Percentiles rank a stretch among this genome's conserved stretches.
These are phyloP conservation scores for Nemotelus pantherinus DNA, from an alignment of 2,888 invertebrate species.

Conservation along the genomic window DNA sequence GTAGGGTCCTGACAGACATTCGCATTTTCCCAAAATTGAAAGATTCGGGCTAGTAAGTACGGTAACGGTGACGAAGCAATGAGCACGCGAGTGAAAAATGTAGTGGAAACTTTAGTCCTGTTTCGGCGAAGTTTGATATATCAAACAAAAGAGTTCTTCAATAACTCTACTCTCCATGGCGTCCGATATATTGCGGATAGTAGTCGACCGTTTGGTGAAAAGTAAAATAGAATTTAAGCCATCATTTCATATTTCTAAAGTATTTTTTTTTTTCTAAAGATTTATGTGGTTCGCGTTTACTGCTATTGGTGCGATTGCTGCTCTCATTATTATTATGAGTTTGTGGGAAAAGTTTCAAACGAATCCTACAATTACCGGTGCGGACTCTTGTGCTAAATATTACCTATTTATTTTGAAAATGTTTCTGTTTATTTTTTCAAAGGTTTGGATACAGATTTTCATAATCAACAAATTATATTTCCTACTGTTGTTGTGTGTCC, in stretches of 20 bases:
- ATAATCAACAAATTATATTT: constrained; percentile 81
- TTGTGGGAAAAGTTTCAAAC: constrained; percentile 86
- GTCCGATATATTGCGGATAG: constrained; percentile 81
- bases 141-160: constrained; percentile 79
- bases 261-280: constrained; percentile 63
- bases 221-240: constrained; percentile 64
- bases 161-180: constrained; percentile 81
- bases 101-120: constrained; percentile 49
- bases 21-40: not conserved
- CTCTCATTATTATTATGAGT: constrained; percentile 78
- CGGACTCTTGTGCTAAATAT: not conserved
- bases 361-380: constrained; percentile 81
- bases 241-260: not conserved
- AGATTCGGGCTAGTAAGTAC: not conserved
- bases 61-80: not conserved
- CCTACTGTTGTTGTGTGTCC: constrained; percentile 78
- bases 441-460: constrained; percentile 82
- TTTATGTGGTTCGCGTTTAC: constrained; percentile 85
- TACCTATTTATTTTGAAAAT: constrained; percentile 15
- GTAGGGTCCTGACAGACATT: constrained; percentile 1
- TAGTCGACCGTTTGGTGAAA: constrained; percentile 79
- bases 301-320: constrained; percentile 74
- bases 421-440: constrained; percentile 46
- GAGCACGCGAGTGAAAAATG: constrained; percentile 14
- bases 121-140: constrained; percentile 73